phyloP scores from a whole-genome alignment of 2,888 invertebrate genomes.

The Drosophila neonasuta region DNA sequence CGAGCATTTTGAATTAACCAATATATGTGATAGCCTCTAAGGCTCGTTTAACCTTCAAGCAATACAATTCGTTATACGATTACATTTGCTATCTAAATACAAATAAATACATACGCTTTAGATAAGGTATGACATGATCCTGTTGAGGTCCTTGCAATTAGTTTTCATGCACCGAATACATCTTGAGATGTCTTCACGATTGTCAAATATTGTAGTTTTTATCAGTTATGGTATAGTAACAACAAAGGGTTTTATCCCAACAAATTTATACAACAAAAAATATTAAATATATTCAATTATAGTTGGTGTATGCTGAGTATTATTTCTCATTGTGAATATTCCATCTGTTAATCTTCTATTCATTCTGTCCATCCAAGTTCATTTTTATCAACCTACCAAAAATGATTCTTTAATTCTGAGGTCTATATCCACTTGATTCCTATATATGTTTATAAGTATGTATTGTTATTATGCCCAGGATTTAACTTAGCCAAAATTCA shows the following conservation, averaged over 20 bases:
- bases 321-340: constrained; percentile 22
- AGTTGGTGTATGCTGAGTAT: constrained; percentile 14
- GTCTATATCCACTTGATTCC: constrained; percentile 14
- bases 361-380: neutral
- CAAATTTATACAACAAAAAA: neutral
- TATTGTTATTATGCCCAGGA: constrained; percentile 14
- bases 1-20: constrained; percentile 40
- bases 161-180: constrained; percentile 46
- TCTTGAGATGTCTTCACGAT: constrained; percentile 19
- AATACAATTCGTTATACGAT: constrained; percentile 45
- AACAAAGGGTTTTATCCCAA: neutral
- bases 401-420: constrained; percentile 15
- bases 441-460: constrained; percentile 7
- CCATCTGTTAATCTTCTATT: neutral
- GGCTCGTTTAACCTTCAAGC: constrained; percentile 62
- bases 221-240: constrained; percentile 2
- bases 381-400: constrained; percentile 14
- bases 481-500: constrained; percentile 21
- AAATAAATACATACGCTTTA: constrained; percentile 17
- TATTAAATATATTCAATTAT: constrained; percentile 3
- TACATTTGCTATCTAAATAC: constrained; percentile 20
- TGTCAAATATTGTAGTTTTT: constrained; percentile 7
- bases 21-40: constrained; percentile 75
- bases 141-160: constrained; percentile 44
- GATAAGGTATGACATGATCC: constrained; percentile 9